A percentile compares a stretch with the other conserved stretches of the same genome.
phyloP scores from a whole-genome alignment of 2,113 vertebrate species.

The Maccullochella peelii region DNA sequence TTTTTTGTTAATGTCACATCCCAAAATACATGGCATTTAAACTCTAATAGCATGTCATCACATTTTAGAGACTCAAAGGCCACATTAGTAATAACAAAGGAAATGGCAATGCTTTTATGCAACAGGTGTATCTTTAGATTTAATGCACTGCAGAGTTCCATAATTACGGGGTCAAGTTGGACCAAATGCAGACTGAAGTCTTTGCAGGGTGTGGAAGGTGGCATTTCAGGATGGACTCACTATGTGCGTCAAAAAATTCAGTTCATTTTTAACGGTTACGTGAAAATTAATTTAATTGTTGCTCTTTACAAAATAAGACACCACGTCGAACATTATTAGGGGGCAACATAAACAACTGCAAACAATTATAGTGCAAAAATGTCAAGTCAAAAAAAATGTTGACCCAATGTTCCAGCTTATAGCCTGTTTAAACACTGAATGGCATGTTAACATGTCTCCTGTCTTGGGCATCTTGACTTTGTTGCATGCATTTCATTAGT shows the following conservation, averaged over 20 bases:
- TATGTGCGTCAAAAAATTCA: background rate
- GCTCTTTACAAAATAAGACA: background rate
- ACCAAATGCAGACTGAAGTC: slow-evolving; percentile 9
- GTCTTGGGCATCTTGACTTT: background rate
- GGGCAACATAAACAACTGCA: background rate
- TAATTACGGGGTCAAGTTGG: slow-evolving; percentile 35
- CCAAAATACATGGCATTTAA: slow-evolving; percentile 62
- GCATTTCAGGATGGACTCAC: slow-evolving; percentile 2
- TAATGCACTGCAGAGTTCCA: slow-evolving; percentile 20
- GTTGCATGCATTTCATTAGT: background rate
- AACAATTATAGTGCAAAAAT: background rate
- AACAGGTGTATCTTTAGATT: slow-evolving; percentile 47
- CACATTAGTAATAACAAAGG: slow-evolving; percentile 42
- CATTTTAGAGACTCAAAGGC: slow-evolving; percentile 46
- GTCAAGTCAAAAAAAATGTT: background rate
- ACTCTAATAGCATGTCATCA: slow-evolving; percentile 48
- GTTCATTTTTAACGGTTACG: background rate
- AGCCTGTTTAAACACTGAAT: slow-evolving; percentile 1
- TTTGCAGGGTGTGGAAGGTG: slow-evolving; percentile 15
- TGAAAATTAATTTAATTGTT: background rate
- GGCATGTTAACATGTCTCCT: background rate
- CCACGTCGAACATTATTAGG: background rate
- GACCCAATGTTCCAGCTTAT: background rate
- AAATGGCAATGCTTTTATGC: slow-evolving; percentile 67
- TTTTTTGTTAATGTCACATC: slow-evolving; percentile 56